phyloP scores from a whole-genome alignment of 2,113 vertebrate genomes.

The Seriola rivoliana region DNA sequence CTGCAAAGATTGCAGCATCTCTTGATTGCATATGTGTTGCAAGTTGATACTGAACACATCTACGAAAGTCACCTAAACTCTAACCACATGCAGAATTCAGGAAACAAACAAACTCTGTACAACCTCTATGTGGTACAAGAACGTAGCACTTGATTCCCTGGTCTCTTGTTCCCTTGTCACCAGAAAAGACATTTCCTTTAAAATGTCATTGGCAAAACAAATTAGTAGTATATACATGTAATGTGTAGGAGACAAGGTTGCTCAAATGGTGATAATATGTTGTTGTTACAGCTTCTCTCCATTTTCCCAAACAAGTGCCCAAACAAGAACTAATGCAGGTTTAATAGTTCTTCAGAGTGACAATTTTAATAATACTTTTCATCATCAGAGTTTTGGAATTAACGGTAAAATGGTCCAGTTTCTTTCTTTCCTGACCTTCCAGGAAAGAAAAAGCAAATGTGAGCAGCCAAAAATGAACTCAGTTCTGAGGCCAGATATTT shows the following conservation, averaged over 20 bases:
- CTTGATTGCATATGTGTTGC: too few species aligned
- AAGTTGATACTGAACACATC: background rate
- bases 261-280: background rate
- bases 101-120: background rate
- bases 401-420: background rate
- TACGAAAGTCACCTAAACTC: background rate
- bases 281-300: background rate
- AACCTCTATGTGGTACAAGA: too few species aligned
- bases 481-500: constrained; percentile 59
- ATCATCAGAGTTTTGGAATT: background rate
- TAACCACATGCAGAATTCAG: background rate
- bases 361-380: background rate
- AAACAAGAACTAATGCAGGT: background rate
- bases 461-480: constrained; percentile 31
- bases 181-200: background rate
- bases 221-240: background rate
- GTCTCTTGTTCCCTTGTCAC: background rate
- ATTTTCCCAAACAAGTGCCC: background rate
- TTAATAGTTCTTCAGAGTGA: background rate
- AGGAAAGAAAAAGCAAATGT: background rate
- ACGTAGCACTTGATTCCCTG: too few species aligned
- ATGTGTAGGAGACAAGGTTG: background rate
- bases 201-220: background rate
- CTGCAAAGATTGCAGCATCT: too few species aligned
- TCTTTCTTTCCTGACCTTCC: constrained; percentile 6